Percentiles rank a stretch among this genome's conserved stretches.
These are phyloP conservation scores for Rhipidura dahli DNA, from an alignment of 2,113 vertebrate genomes.

Conservation along the genomic window DNA sequence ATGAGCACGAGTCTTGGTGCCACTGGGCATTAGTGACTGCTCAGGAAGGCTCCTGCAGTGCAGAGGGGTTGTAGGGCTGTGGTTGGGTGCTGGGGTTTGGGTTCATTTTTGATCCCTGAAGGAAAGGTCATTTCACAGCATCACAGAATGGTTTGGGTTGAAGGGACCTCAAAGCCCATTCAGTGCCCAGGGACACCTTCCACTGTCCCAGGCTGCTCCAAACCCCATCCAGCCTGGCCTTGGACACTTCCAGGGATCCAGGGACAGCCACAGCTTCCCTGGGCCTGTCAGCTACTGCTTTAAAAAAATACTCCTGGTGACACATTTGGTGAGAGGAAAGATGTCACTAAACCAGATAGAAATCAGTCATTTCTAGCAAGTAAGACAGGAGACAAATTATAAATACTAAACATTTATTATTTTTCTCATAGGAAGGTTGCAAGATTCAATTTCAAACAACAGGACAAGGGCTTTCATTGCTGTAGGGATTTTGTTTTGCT, in stretches of 20 bases:
- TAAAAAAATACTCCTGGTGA: background rate
- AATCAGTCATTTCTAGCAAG: background rate
- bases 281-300: background rate
- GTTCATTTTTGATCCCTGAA: background rate
- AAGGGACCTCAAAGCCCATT: accelerated
- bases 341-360: background rate
- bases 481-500: background rate
- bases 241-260: background rate
- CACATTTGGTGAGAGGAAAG: background rate
- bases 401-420: conserved; percentile 65
- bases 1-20: background rate
- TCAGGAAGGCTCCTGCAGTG: background rate
- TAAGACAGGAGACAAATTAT: background rate
- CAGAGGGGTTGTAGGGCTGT: background rate
- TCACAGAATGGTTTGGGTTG: background rate
- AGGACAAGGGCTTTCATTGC: background rate
- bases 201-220: background rate
- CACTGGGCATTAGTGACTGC: background rate
- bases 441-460: background rate
- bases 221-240: background rate
- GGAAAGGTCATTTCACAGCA: background rate
- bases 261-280: background rate
- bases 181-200: background rate
- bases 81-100: background rate
- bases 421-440: conserved; percentile 25